These are phyloP conservation scores for Laodelphax striatellus DNA, from an alignment of 1,140 invertebrate genomes.

Conservation along the genomic window DNA sequence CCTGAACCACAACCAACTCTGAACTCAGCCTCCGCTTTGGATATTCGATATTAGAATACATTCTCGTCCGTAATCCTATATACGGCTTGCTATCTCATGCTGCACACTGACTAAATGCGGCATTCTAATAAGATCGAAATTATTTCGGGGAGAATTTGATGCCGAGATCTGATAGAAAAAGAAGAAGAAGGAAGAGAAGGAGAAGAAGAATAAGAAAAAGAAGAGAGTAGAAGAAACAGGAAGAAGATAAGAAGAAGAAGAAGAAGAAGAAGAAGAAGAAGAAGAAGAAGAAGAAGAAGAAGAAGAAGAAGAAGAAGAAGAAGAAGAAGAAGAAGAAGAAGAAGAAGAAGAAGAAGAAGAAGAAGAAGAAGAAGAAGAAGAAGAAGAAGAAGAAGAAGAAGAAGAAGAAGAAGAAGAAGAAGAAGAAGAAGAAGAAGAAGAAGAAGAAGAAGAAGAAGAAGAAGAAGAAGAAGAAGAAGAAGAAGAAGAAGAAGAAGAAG, in stretches of 20 bases:
- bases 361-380: not conserved
- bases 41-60: too few species aligned
- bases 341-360: not conserved
- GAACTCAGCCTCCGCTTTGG: too few species aligned
- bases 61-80: too few species aligned
- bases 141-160: too few species aligned
- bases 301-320: not conserved
- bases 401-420: not conserved
- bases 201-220: too few species aligned
- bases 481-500: not conserved
- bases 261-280: not conserved
- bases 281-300: not conserved
- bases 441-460: not conserved
- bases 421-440: not conserved
- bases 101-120: too few species aligned
- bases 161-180: too few species aligned
- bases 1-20: too few species aligned
- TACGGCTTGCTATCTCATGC: too few species aligned
- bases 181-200: too few species aligned
- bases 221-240: too few species aligned
- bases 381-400: not conserved
- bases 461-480: not conserved
- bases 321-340: not conserved
- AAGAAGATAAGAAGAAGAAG: constrained; percentile 5
- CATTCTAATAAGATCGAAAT: too few species aligned